Evolutionary conservation across 1,140 invertebrate genomes (phyloP).

Genomic region (Paraescarpia echinospica): DNA sequence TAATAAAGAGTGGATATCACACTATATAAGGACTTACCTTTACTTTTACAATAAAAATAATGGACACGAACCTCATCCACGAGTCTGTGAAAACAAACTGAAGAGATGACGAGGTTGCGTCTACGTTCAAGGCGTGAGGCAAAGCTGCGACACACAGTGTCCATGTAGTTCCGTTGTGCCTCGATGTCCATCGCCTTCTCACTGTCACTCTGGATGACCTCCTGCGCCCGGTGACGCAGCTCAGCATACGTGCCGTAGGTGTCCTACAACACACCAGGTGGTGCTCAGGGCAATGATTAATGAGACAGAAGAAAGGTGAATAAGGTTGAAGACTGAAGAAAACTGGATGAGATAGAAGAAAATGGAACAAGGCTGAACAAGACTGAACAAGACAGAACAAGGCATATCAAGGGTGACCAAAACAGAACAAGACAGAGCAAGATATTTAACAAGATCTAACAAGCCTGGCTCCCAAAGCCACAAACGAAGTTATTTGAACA

Average conservation of each 20-base stretch:
- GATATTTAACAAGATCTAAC: neutral
- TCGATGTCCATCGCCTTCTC: constrained; percentile 60
- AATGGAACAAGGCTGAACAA: neutral
- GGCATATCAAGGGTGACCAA: too few species aligned
- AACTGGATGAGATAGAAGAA: too few species aligned
- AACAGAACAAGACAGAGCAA: neutral
- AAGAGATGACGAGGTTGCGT: constrained; percentile 75
- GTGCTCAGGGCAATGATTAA: neutral
- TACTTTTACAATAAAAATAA: too few species aligned
- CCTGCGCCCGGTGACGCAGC: constrained; percentile 66
- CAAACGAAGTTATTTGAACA: too few species aligned
- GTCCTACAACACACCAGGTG: constrained; percentile 39
- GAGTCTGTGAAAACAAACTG: constrained; percentile 73
- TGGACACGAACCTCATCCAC: constrained; percentile 66
- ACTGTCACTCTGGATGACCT: constrained; percentile 64
- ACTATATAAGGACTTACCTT: too few species aligned
- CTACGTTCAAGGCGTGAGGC: constrained; percentile 74
- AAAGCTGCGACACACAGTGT: constrained; percentile 77
- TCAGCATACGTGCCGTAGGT: constrained; percentile 69
- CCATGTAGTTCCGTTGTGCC: constrained; percentile 66
- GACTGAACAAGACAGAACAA: neutral
- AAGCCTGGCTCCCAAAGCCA: neutral
- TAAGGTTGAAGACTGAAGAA: neutral
- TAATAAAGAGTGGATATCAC: too few species aligned
- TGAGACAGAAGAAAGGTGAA: neutral